Conservation (phyloP, 1,140 invertebrate genomes). For the Panagrolaimus sp. region DNA sequence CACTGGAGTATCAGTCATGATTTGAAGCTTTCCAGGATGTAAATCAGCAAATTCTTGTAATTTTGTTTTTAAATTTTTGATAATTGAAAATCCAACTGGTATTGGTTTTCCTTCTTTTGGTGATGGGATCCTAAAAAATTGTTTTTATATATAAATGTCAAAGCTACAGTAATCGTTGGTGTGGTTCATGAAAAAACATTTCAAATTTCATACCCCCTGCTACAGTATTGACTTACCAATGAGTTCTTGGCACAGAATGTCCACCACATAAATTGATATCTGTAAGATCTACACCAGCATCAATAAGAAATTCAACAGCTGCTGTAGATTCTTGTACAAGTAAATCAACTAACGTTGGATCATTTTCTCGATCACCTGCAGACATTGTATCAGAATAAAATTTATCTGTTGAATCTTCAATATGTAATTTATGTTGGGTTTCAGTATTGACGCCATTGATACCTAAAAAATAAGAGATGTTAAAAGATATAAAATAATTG, state of each 20-base stretch:
- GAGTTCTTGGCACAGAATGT: conserved; percentile 57
- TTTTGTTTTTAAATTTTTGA: conserved; percentile 46
- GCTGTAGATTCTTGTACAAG: conserved; percentile 49
- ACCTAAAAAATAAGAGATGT: conserved; percentile 32
- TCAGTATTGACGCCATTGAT: conserved; percentile 56
- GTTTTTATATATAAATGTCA: not conserved
- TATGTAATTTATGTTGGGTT: conserved; percentile 45
- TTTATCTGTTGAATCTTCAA: conserved; percentile 43
- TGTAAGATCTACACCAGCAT: conserved; percentile 49
- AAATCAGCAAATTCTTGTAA: conserved; percentile 37
- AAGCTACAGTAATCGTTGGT: conserved; percentile 18
- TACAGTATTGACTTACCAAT: conserved; percentile 49
- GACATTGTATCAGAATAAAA: conserved; percentile 56
- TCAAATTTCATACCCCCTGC: too few species aligned
- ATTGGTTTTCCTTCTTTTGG: conserved; percentile 58
- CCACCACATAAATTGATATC: conserved; percentile 59
- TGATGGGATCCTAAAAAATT: conserved; percentile 51
- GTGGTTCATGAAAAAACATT: too few species aligned
- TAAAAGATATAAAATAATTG: not conserved
- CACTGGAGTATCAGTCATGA: conserved; percentile 39
- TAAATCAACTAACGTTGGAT: conserved; percentile 51
- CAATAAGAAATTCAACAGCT: conserved; percentile 52
- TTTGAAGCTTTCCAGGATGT: conserved; percentile 37
- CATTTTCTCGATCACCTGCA: conserved; percentile 58
- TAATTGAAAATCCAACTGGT: conserved; percentile 58